These are phyloP conservation scores for Cherax quadricarinatus DNA, from an alignment of 1,140 invertebrate species.

Conservation along the genomic window DNA sequence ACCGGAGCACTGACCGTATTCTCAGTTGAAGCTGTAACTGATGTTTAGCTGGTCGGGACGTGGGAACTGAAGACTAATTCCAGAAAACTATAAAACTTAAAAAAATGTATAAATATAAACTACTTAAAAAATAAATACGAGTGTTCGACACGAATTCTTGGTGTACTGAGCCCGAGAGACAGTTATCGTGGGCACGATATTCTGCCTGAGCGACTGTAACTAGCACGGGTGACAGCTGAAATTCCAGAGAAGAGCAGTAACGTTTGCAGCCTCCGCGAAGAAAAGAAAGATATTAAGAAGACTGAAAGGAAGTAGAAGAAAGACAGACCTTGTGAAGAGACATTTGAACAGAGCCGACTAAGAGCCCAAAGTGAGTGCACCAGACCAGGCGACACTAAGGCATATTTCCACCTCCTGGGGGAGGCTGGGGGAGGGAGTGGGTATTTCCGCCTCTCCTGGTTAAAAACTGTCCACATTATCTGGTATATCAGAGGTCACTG, in stretches of 20 bases:
- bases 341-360: neutral
- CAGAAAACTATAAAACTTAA: neutral
- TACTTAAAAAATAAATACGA: neutral
- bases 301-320: neutral
- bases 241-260: neutral
- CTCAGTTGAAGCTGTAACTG: constrained; percentile 1
- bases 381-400: neutral
- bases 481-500: too few relatives aligned
- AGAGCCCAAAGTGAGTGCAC: constrained; percentile 39
- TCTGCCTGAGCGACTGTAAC: neutral
- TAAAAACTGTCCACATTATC: neutral
- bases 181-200: neutral
- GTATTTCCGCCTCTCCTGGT: neutral
- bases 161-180: neutral
- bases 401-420: neutral
- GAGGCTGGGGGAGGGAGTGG: neutral
- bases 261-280: neutral
- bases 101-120: neutral
- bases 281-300: neutral
- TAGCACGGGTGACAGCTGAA: neutral
- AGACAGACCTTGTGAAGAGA: constrained; percentile 6
- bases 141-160: neutral
- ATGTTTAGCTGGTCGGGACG: neutral
- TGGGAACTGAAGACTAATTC: neutral
- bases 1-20: constrained; percentile 8